A percentile compares a stretch with the other conserved stretches of the same genome.
These are phyloP conservation scores for Melanotaenia trifasciata DNA, from an alignment of 2,797 vertebrate genomes.

Conservation along the genomic window DNA sequence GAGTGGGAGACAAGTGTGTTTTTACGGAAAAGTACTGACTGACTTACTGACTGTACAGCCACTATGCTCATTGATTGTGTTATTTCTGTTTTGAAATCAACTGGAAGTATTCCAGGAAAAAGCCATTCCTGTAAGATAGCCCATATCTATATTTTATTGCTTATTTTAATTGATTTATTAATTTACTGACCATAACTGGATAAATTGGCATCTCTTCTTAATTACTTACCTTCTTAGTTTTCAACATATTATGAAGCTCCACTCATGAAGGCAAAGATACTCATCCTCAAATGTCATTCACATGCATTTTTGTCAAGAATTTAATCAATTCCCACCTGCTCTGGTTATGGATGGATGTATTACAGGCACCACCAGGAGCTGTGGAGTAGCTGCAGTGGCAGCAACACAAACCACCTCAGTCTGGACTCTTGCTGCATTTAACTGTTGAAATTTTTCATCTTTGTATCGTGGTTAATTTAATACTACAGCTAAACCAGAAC, in stretches of 20 bases:
- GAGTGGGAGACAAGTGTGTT: conserved; percentile 46
- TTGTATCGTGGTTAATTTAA: neutral
- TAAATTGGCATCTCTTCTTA: neutral
- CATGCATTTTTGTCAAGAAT: neutral
- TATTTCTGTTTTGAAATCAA: conserved; percentile 56
- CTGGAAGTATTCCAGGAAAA: conserved; percentile 46
- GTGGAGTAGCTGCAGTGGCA: neutral
- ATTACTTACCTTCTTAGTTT: neutral
- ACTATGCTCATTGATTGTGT: conserved; percentile 52
- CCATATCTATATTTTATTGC: neutral
- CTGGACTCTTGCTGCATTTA: neutral
- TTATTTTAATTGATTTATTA: neutral
- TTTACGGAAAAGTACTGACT: conserved; percentile 52
- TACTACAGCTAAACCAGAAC: neutral
- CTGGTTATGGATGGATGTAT: neutral
- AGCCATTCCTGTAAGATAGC: neutral
- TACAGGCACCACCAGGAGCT: neutral
- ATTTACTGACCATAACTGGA: neutral
- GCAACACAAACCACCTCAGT: neutral
- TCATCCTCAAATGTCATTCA: neutral
- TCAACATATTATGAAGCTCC: neutral
- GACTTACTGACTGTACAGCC: conserved; percentile 40
- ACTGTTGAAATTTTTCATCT: neutral
- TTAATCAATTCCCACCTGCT: neutral
- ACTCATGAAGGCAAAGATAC: neutral